Evolutionary conservation across 2,113 vertebrate genomes (phyloP).

Genomic region (Suncus etruscus): DNA sequence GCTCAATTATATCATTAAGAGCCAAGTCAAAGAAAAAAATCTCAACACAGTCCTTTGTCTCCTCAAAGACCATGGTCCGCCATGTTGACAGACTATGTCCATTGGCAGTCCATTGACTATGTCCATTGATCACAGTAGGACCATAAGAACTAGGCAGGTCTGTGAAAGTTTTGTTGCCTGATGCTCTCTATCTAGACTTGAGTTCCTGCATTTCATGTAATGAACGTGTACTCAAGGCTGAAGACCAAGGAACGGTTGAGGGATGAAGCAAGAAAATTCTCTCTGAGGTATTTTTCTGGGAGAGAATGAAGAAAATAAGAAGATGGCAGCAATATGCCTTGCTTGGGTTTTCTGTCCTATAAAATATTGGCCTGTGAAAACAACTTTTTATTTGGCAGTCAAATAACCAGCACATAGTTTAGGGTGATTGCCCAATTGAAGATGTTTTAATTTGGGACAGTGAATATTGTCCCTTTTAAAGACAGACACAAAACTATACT

Average conservation of each 20-base stretch:
- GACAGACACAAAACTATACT: constrained; percentile 25
- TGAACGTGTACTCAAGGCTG: not conserved
- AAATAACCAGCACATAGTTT: constrained; percentile 11
- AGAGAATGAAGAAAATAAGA: not conserved
- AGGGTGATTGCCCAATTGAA: constrained; percentile 12
- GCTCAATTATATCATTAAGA: constrained; percentile 65
- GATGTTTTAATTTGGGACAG: not conserved
- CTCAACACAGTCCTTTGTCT: constrained; percentile 36
- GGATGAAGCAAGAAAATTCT: not conserved
- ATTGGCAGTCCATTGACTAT: not conserved
- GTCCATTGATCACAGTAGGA: constrained; percentile 3
- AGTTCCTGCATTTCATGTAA: not conserved
- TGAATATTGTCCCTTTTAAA: not conserved
- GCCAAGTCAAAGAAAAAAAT: constrained; percentile 47
- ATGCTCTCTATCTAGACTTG: not conserved
- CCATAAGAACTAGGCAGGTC: not conserved
- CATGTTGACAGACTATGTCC: not conserved
- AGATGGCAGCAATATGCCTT: not conserved
- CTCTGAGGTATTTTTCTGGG: not conserved
- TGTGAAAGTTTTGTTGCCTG: not conserved
- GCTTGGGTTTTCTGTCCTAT: constrained; percentile 11
- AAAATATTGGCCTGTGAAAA: constrained; percentile 3
- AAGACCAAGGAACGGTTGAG: constrained; percentile 1
- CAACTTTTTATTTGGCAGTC: constrained; percentile 25
- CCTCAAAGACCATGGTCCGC: not conserved